phyloP scores from a whole-genome alignment of 2,113 vertebrate genomes.

The Zosterops hypoxanthus region DNA sequence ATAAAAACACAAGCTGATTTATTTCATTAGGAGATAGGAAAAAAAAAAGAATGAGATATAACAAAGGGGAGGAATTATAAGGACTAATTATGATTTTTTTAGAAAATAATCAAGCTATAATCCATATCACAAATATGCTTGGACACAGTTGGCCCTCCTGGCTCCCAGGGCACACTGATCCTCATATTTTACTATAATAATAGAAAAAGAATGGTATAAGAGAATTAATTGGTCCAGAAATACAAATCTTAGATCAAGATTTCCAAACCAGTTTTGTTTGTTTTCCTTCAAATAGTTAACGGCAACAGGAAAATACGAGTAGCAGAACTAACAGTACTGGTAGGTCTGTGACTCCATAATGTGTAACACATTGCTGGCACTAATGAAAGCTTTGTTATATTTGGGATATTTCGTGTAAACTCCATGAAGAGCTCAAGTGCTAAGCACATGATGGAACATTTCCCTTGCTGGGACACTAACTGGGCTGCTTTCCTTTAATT shows the following conservation, averaged over 20 bases:
- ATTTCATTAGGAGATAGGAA: fast-evolving
- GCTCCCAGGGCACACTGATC: not conserved
- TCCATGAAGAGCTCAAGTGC: not conserved
- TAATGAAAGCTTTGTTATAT: not conserved
- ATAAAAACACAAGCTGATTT: not conserved
- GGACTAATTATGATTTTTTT: not conserved
- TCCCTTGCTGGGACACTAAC: not conserved
- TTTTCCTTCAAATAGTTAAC: not conserved
- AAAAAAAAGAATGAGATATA: not conserved
- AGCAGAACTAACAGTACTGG: not conserved
- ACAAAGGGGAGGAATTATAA: not conserved
- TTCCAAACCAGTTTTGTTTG: not conserved
- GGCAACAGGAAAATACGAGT: not conserved
- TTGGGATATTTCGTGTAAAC: not conserved
- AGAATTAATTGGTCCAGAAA: not conserved
- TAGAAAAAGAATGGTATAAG: not conserved
- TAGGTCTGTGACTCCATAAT: not conserved
- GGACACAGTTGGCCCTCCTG: not conserved
- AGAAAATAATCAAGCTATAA: not conserved
- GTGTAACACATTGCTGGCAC: not conserved
- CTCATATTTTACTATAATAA: not conserved
- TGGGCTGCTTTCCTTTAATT: conserved; percentile 18
- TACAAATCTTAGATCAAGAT: not conserved
- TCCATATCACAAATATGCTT: not conserved
- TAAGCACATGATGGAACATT: not conserved